A percentile compares a stretch with the other conserved stretches of the same genome.
phyloP scores from a whole-genome alignment of 1,140 invertebrate genomes.

The Hestina assimilis region DNA sequence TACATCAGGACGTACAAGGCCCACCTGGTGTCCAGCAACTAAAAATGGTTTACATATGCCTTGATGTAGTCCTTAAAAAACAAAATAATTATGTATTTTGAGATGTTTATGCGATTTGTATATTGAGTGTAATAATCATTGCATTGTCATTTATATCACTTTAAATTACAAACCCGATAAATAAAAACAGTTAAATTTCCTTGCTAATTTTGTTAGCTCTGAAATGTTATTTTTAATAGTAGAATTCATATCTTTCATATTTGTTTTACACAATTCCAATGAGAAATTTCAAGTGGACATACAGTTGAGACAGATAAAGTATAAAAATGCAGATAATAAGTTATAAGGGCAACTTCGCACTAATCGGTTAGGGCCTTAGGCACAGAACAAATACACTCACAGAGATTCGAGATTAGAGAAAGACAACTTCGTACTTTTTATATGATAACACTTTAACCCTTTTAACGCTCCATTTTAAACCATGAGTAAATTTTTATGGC shows the following conservation, averaged over 20 bases:
- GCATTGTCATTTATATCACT: neutral
- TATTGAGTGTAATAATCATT: neutral
- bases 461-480: no score
- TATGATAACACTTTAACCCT: no score
- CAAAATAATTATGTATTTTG: constrained; percentile 15
- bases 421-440: no score
- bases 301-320: no score
- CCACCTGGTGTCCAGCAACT: constrained; percentile 92
- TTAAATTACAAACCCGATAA: constrained; percentile 82
- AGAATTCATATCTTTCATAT: constrained; percentile 73
- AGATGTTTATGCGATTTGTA: constrained; percentile 50
- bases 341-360: no score
- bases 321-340: no score
- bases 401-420: no score
- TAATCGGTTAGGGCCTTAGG: no score
- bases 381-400: no score
- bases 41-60: constrained; percentile 91
- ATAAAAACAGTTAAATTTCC: constrained; percentile 93
- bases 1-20: constrained; percentile 90
- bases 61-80: constrained; percentile 82
- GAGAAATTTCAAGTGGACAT: constrained; percentile 6
- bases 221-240: constrained; percentile 59
- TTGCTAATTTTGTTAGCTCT: constrained; percentile 84
- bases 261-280: constrained; percentile 41
- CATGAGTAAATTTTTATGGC: no score